Evolutionary conservation across 2,113 vertebrate genomes (phyloP), one percentile per base, ranked within the genome.

Genomic region (Mystacornis crossleyi): DNA sequence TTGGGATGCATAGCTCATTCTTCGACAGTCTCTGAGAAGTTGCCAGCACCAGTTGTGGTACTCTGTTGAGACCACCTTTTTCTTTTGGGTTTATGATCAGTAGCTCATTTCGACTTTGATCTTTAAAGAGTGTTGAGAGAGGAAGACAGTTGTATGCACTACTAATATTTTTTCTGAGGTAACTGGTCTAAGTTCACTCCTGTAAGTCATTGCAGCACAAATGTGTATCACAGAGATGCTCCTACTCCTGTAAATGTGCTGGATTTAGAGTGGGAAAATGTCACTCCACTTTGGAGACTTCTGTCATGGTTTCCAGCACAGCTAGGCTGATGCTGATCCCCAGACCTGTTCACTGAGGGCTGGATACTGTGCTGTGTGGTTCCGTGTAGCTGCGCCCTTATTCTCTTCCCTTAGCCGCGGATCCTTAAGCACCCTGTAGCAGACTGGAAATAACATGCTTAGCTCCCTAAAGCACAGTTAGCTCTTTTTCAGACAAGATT

Each of bases 321-420:
- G 31, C 45, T 28, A 31, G 29, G 19, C 43, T 87, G 34, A 28
- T 85, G 48, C 34, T 75, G 45, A 18, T 29, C 61, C 20, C 31
- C 45, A 82, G 17, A 34, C 12, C 14, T 67, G 47, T 42, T 85
- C 16, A 18, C 7, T 36, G 57, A 65, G 28, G 14, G 12, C 21
- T 70, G 40, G 23, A 29, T 89, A 6, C 42, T 73, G 50, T 0
- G 0, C 40, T 66, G 15, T 1, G 1, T 28, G 66, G 8, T 24
- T 50, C 36, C 18, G 8, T 2, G 1, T 62, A 26, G 16, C 40
- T 64, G 14, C 23, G 4, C 33, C 38, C 42, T 66, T 16, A 4
- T 45, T 73, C 36, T 73, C 21, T 61, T 70, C 36, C 53, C 42
- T 82, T 53, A 47, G 34, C 54, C 36, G 3, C 18, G 7, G 31